phyloP scores from a whole-genome alignment of 2,888 invertebrate genomes.

The Leucozona laternaria region DNA sequence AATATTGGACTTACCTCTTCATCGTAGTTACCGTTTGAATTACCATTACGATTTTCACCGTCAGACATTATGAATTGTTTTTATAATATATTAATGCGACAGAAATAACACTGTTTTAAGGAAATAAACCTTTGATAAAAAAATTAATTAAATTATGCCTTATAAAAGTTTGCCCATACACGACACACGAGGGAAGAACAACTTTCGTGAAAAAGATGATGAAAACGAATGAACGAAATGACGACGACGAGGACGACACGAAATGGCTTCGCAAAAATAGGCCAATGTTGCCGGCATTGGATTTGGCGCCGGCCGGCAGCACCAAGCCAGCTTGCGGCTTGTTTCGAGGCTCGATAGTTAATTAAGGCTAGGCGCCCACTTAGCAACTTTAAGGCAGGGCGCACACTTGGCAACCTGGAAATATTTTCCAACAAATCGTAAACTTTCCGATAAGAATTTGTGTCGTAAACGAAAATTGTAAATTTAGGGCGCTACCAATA shows the following conservation, averaged over 20 bases:
- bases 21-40: conserved; percentile 68
- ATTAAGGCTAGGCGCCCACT: too few species aligned
- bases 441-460: too few species aligned
- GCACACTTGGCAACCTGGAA: too few species aligned
- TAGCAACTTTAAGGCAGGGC: too few species aligned
- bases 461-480: too few species aligned
- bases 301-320: not conserved
- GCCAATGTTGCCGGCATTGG: conserved; percentile 40
- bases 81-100: not conserved
- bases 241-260: not conserved
- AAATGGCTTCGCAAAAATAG: conserved; percentile 29
- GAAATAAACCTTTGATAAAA: conserved; percentile 5
- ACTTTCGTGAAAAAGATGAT: conserved; percentile 52
- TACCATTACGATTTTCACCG: conserved; percentile 67
- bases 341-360: not conserved
- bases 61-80: conserved; percentile 55
- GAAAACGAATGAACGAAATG: conserved; percentile 52
- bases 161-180: conserved; percentile 29
- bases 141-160: conserved; percentile 26
- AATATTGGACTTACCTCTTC: conserved; percentile 60
- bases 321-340: conserved; percentile 47
- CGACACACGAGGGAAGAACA: conserved; percentile 28
- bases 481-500: too few species aligned
- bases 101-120: conserved; percentile 1
- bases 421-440: too few species aligned